Conservation (phyloP, 2,888 invertebrate genomes). For the Parnassius smintheus region DNA sequence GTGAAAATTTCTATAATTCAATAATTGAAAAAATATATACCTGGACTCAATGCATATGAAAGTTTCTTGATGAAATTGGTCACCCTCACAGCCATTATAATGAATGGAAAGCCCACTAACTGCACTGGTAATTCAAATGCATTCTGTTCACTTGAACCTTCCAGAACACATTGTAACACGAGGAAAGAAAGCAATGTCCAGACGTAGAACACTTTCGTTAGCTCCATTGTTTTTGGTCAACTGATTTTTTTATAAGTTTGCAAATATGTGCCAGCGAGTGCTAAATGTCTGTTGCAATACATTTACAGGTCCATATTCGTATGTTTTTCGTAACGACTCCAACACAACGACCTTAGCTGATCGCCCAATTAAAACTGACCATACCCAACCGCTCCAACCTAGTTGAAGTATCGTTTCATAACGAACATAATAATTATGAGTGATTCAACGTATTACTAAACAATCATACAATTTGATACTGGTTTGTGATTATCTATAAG, state of each 20-base stretch:
- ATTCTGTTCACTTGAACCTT: slow-evolving; percentile 70
- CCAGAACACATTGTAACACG: slow-evolving; percentile 58
- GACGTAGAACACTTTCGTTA: slow-evolving; percentile 59
- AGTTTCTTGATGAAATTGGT: slow-evolving; percentile 92
- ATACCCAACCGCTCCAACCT: slow-evolving; percentile 44
- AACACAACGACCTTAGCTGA: slow-evolving; percentile 60
- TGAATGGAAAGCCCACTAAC: slow-evolving; percentile 91
- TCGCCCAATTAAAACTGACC: slow-evolving; percentile 63
- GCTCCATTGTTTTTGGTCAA: slow-evolving; percentile 51
- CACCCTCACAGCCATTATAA: slow-evolving; percentile 88
- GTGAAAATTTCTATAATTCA: no score
- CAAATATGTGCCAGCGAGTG: neutral
- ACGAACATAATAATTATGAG: slow-evolving; percentile 47
- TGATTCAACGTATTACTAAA: slow-evolving; percentile 52
- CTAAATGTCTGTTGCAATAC: neutral
- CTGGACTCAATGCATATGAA: slow-evolving; percentile 90
- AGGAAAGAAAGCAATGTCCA: slow-evolving; percentile 56
- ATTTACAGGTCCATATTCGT: slow-evolving; percentile 11
- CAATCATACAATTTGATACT: slow-evolving; percentile 38
- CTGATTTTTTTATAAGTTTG: neutral
- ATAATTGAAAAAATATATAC: slow-evolving; percentile 70
- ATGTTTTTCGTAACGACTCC: slow-evolving; percentile 28
- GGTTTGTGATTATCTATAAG: slow-evolving; percentile 12
- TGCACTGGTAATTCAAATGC: slow-evolving; percentile 90
- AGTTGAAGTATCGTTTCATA: slow-evolving; percentile 55